phyloP scores from a whole-genome alignment of 2,113 vertebrate genomes.

The Clarias gariepinus region DNA sequence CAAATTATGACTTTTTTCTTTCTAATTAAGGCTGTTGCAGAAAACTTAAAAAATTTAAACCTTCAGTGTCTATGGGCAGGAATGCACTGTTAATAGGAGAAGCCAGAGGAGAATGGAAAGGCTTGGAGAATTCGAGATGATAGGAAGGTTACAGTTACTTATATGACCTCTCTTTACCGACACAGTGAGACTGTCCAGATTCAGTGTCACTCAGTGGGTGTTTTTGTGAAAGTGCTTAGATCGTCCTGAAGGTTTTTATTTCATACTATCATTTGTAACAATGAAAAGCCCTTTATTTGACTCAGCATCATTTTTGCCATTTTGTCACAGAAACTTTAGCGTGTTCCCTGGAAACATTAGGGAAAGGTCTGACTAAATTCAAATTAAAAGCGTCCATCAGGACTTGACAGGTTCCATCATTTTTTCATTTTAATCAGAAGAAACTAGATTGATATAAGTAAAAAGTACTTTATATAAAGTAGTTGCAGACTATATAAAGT shows the following conservation, averaged over 20 bases:
- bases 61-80: neutral
- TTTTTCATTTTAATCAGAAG: neutral
- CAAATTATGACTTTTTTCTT: too few relatives aligned
- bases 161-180: neutral
- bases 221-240: neutral
- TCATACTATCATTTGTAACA: neutral
- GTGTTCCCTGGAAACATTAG: neutral
- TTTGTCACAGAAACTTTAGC: neutral
- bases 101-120: neutral
- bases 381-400: neutral
- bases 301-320: too few relatives aligned
- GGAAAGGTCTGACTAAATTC: neutral
- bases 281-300: neutral
- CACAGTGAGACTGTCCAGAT: neutral
- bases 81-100: neutral
- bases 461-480: neutral
- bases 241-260: neutral
- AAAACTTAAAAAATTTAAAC: neutral
- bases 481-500: too few relatives aligned
- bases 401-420: neutral
- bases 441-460: neutral
- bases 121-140: neutral
- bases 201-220: neutral
- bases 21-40: too few relatives aligned
- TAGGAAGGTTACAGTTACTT: neutral